Evolutionary conservation across 2,113 vertebrate species (phyloP), one percentile per base, ranked within the genome.

Genomic region (Nettapus auritus): DNA sequence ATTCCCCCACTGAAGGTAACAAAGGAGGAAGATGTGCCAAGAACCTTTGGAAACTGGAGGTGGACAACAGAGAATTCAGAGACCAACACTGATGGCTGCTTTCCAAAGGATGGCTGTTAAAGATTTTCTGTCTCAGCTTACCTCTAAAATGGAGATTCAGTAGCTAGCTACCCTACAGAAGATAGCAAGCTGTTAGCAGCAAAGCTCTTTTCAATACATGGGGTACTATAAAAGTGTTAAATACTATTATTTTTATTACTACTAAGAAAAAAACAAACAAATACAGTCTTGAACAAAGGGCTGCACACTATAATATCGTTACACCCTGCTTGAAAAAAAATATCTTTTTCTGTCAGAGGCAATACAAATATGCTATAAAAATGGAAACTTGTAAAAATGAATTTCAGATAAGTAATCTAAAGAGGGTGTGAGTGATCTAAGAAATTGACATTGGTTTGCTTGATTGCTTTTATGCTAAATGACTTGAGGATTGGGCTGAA

Each of bases 401-500:
- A 88, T 93, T n/a, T 82, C 44, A 80, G 44, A 16, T 55, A 88
- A 87, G 17, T 89, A 83, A 81, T 46, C 44, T 66, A 84, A 91
- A 34, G 14, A 79, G 70, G n/a, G 60, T 76, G 17, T 42, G n/a
- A 63, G 48, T 53, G 44, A 73, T 70, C 50, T 2, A 44, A 86
- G 80, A 95, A 94, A 96, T 40, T 80, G 40, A 18, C 66, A 68
- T 4, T 81, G 22, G 48, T 91, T 90, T 81, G 56, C 73, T 76
- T 94, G 81, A 88, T 82, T 88, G 63, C 42, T 94, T 96, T 90
- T 59, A 88, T 74, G 78, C 55, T 92, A 90, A 95, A 94, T 91
- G 71, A 59, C 77, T 79, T 40, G 6, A 38, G 78, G 53, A 95
- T 50, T 86, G 75, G 71, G n/a, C 38, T 87, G 59, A 96, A 96